These are phyloP conservation scores for Streptopelia turtur DNA, from an alignment of 2,797 vertebrate species.

Conservation along the genomic window DNA sequence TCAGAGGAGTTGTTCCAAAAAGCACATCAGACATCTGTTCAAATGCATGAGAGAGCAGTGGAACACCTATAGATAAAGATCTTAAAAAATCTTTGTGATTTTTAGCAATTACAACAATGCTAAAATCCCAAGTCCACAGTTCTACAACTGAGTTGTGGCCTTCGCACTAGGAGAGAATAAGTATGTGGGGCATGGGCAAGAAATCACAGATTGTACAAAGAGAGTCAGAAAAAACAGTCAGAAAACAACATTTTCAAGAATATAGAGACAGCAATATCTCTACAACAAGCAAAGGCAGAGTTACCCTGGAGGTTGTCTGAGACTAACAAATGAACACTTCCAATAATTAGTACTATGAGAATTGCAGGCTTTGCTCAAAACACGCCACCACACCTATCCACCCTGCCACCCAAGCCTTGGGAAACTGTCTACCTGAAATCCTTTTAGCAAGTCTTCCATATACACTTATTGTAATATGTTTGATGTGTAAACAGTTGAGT, in stretches of 20 bases:
- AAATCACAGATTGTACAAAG: background rate
- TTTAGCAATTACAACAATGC: background rate
- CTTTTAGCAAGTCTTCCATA: background rate
- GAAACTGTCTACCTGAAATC: background rate
- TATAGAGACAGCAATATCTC: background rate
- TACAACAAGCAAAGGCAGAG: background rate
- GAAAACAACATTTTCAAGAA: background rate
- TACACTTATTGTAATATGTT: background rate
- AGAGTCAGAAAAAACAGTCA: background rate
- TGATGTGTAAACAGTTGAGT: conserved; percentile 1
- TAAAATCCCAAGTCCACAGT: background rate
- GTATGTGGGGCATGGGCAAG: background rate
- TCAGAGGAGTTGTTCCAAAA: background rate
- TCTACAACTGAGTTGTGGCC: background rate
- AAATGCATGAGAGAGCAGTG: background rate
- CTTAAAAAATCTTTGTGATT: background rate
- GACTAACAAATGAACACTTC: background rate
- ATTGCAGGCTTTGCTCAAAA: background rate
- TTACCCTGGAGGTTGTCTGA: background rate
- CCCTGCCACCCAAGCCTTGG: background rate
- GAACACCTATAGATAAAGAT: background rate
- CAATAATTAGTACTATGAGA: background rate
- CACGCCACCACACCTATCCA: background rate
- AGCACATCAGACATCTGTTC: background rate
- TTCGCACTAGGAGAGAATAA: background rate